Evolutionary conservation across 2,888 invertebrate species (phyloP).

Genomic region (Tetragnatha montana): DNA sequence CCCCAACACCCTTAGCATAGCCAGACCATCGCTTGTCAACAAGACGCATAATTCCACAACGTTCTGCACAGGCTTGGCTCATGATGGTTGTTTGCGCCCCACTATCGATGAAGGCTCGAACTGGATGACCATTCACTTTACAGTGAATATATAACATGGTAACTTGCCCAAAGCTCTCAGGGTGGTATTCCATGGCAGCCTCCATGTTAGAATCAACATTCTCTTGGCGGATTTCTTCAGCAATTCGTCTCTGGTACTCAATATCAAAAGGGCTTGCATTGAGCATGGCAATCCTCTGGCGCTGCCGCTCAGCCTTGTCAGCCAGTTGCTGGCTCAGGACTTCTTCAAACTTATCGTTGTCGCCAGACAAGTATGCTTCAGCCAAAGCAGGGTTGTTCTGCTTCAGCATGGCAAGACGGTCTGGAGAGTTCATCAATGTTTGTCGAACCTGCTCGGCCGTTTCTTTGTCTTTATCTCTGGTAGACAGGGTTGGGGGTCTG

Average conservation of each 20-base stretch:
- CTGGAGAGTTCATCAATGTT: conserved; percentile 91
- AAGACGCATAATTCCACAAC: conserved; percentile 81
- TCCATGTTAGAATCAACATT: conserved; percentile 99
- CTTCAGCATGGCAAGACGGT: conserved; percentile 90
- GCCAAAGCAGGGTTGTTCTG: conserved; percentile 95
- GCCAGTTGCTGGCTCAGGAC: conserved; percentile 89
- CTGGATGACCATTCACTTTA: conserved; percentile 95
- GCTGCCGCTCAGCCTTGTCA: conserved; percentile 87
- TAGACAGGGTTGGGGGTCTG: neutral
- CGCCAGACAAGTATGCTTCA: conserved; percentile 90
- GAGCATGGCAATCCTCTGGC: conserved; percentile 89
- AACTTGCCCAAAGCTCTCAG: conserved; percentile 98
- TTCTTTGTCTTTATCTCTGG: conserved; percentile 8
- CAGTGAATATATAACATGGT: conserved; percentile 98
- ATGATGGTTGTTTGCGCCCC: conserved; percentile 98
- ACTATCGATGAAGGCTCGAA: conserved; percentile 99
- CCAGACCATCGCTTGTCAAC: conserved; percentile 94
- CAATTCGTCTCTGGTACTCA: conserved; percentile 94
- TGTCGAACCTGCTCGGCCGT: conserved; percentile 80
- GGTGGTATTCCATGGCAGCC: conserved; percentile 98
- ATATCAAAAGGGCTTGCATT: conserved; percentile 96
- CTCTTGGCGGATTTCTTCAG: conserved; percentile 89
- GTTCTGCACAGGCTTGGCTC: conserved; percentile 95
- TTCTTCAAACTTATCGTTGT: conserved; percentile 85
- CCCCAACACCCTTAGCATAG: conserved; percentile 95